phyloP scores from a whole-genome alignment of 1,140 invertebrate species.

The Pseudomyrmex cubaensis region DNA sequence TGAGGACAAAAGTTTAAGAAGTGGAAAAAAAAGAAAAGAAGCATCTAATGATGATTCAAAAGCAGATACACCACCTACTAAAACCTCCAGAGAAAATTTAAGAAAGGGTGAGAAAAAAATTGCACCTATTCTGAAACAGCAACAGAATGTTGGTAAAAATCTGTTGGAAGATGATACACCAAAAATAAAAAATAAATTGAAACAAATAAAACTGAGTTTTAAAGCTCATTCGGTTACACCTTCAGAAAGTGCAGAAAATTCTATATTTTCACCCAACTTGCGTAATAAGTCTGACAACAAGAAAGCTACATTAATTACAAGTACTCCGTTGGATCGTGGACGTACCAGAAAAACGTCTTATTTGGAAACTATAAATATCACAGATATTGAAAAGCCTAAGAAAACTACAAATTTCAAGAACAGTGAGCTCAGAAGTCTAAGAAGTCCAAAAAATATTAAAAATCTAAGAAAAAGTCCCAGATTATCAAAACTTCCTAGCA shows the following conservation, averaged over 20 bases:
- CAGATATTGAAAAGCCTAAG: neutral
- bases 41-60: neutral
- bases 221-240: neutral
- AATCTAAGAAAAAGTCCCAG: neutral
- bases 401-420: neutral
- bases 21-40: neutral
- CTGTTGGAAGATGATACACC: neutral
- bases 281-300: neutral
- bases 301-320: constrained; percentile 22
- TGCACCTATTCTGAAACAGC: neutral
- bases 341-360: neutral
- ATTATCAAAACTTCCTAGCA: no score
- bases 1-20: neutral
- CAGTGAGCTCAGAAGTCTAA: neutral
- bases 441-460: neutral
- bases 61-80: neutral
- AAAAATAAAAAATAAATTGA: constrained; percentile 20
- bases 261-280: no score
- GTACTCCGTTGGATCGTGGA: constrained; percentile 42
- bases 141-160: constrained; percentile 19
- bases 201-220: constrained; percentile 58
- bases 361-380: constrained; percentile 43
- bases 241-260: neutral
- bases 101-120: no score
- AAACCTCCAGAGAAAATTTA: no score